These are phyloP conservation scores for Mechanitis mazaeus DNA, from an alignment of 2,888 invertebrate genomes.

Conservation along the genomic window DNA sequence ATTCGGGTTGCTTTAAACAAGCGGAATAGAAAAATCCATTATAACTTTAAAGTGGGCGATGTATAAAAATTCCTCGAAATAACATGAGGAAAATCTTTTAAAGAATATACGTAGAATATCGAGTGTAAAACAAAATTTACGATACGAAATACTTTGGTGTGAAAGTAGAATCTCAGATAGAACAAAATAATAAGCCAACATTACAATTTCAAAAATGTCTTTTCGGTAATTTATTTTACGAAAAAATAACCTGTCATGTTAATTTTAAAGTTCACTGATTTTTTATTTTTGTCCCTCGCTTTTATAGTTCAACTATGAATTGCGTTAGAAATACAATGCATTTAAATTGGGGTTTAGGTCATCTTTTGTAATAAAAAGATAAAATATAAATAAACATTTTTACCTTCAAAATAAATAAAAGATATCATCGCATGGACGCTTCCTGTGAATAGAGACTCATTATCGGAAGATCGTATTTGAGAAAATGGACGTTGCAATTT, in stretches of 20 bases:
- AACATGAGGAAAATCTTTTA: not conserved
- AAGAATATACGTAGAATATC: not conserved
- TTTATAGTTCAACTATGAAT: not conserved
- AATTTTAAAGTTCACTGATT: slow-evolving; percentile 1
- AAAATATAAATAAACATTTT: not conserved
- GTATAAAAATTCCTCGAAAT: slow-evolving; percentile 1
- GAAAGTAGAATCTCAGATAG: not conserved
- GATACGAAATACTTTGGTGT: not conserved
- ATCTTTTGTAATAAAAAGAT: not conserved
- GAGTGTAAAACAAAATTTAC: slow-evolving; percentile 1
- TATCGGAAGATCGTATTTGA: slow-evolving; percentile 11
- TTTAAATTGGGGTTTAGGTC: slow-evolving; percentile 6
- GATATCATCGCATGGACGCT: slow-evolving; percentile 13
- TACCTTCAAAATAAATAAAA: not conserved
- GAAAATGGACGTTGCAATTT: slow-evolving; percentile 3
- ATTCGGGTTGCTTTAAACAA: not conserved
- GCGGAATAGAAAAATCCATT: slow-evolving; percentile 19
- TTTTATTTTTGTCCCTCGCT: slow-evolving; percentile 5
- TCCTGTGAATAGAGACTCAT: slow-evolving; percentile 18
- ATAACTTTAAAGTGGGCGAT: slow-evolving; percentile 23
- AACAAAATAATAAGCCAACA: not conserved
- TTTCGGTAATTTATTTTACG: not conserved
- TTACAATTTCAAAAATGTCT: not conserved
- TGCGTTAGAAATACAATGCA: slow-evolving; percentile 3
- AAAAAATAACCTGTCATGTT: not conserved